Evolutionary conservation across 2,888 invertebrate genomes (phyloP).

Genomic region (Tetranychus truncatus): DNA sequence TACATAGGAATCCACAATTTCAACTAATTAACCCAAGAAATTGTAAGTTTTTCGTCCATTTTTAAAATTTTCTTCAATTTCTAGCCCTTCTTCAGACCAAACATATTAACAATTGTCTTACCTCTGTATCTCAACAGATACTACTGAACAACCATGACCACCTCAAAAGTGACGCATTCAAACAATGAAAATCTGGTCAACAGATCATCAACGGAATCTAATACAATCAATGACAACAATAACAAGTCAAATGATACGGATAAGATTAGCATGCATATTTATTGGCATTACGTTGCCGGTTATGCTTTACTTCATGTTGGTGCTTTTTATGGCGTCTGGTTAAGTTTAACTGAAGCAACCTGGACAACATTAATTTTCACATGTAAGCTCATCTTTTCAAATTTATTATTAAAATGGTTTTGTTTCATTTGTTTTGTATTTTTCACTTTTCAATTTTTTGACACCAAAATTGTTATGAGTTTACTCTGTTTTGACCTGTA

Average conservation of each 20-base stretch:
- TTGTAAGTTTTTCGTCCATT: too few species aligned
- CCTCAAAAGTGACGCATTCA: background rate
- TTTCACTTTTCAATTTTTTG: background rate
- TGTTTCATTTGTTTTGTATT: background rate
- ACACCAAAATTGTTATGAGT: too few species aligned
- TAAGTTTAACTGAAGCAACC: background rate
- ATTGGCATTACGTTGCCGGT: background rate
- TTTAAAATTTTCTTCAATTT: too few species aligned
- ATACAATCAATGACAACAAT: background rate
- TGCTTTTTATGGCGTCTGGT: constrained; percentile 5
- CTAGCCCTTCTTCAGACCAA: too few species aligned
- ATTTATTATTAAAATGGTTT: background rate
- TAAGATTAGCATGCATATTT: background rate
- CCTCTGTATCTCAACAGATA: too few species aligned
- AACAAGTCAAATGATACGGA: background rate
- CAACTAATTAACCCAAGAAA: too few species aligned
- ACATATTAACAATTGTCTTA: too few species aligned
- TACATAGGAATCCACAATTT: too few species aligned
- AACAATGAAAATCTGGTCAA: background rate
- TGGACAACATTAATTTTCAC: constrained; percentile 4
- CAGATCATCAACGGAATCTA: background rate
- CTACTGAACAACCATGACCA: background rate
- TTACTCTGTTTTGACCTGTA: too few species aligned
- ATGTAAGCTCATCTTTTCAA: constrained; percentile 1
- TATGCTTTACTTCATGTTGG: background rate